Percentiles rank a stretch among this genome's conserved stretches.
Conservation (phyloP, 2,888 invertebrate genomes). For the Nemoura dubitans region DNA sequence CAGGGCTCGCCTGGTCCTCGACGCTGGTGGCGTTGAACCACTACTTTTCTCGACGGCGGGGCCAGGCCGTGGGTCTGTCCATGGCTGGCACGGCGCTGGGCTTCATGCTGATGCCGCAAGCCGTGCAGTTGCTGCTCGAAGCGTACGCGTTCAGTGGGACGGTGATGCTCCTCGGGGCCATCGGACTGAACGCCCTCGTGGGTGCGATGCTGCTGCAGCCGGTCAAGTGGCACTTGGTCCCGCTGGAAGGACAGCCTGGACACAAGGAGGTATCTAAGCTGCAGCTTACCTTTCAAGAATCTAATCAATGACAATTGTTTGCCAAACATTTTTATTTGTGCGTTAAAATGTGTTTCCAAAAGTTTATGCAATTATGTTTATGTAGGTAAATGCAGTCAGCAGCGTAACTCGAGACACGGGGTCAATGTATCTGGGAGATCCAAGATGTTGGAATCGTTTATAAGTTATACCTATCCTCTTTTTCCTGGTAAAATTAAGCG, state of each 20-base stretch:
- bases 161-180: constrained; percentile 72
- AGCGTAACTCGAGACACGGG: no score
- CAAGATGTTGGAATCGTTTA: no score
- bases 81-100: constrained; percentile 84
- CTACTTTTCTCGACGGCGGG: constrained; percentile 78
- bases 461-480: no score
- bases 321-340: no score
- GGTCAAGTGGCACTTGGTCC: constrained; percentile 74
- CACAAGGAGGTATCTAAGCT: constrained; percentile 22
- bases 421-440: no score
- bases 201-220: constrained; percentile 76
- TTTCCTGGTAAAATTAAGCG: no score
- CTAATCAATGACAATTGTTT: no score
- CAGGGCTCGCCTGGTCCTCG: constrained; percentile 78
- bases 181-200: constrained; percentile 73
- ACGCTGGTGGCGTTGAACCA: constrained; percentile 82
- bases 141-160: constrained; percentile 74
- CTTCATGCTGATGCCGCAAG: constrained; percentile 81
- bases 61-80: constrained; percentile 81
- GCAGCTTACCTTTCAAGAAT: no score
- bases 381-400: no score
- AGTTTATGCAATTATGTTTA: no score
- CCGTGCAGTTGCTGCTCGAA: constrained; percentile 69
- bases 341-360: no score
- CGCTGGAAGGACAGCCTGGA: constrained; percentile 55